Base-by-base conservation (phyloP, 2,113 vertebrate species). In the Centropus unirufus region DNA sequence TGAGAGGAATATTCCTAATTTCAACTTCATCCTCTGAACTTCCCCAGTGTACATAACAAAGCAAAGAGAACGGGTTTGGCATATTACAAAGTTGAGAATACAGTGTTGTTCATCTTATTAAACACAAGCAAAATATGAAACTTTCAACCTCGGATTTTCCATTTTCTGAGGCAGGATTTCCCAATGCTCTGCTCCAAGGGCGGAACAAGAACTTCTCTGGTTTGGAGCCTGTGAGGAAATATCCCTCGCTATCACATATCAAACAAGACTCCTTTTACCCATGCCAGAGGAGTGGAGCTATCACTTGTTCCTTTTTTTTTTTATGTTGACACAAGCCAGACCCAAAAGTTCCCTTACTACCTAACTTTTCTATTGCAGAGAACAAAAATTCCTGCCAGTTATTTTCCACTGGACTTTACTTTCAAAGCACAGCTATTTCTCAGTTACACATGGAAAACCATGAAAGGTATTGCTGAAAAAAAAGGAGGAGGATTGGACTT, bases 261-360 rank as follows among this genome's bases (percentile, higher is more conserved):
- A 93, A 78, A 72, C 21, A 72, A 26, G 70, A 88, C 42, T 92
- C 30, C 21, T 59, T 93, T 66, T 86, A 79, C 80, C 69, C 30
- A 21, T 91, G 59, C 52, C 30, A 51, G 92, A 54, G 57, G 21
- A 88, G n/a, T 34, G 34, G 42, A 83, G 62, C 69, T 87, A 55
- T 69, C 74, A 69, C 14, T 59, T 44, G 46, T 39, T 49, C 67
- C 81, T 36, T 34, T 22, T 70, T 89, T 39, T 34, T 80, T 59
- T 32, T 22, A 7, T 57, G 46, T 59, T 96, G 93, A 97, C 79
- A 95, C 26, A 96, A 97, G 92, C 79, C 97, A 98, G 96, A 47
- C 83, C 62, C 40, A 82, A 46, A 34, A 66, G 86, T 22, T 84
- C 57, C 51, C 40, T 94, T 62, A 54, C 24, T 70, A 64, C 64